These are phyloP conservation scores for Silurus lanzhouensis DNA, from an alignment of 2,797 vertebrate genomes.

Conservation along the genomic window DNA sequence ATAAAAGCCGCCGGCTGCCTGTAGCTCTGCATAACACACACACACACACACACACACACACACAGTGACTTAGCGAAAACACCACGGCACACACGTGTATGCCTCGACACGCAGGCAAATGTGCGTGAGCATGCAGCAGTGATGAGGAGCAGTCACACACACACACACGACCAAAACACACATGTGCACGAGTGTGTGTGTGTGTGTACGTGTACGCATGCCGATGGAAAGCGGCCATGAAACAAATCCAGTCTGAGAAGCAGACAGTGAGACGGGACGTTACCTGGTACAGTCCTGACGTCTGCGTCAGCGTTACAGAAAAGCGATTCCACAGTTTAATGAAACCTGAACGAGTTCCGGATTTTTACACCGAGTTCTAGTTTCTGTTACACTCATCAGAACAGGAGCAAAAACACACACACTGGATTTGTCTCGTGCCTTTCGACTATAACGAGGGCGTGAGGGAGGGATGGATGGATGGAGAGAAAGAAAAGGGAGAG, in stretches of 20 bases:
- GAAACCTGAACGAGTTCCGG: too few relatives aligned
- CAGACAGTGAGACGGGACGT: conserved; percentile 64
- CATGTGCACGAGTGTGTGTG: background rate
- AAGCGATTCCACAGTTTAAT: conserved; percentile 75
- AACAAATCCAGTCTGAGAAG: conserved; percentile 83
- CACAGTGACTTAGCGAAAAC: conserved; percentile 10
- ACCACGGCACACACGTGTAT: background rate
- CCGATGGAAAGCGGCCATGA: conserved; percentile 74
- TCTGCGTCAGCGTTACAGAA: conserved; percentile 73
- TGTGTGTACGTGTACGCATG: conserved; percentile 52
- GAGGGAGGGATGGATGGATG: background rate
- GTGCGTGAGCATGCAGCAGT: conserved; percentile 14
- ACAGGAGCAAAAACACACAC: conserved; percentile 31
- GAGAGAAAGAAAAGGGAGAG: conserved; percentile 25
- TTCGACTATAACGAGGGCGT: conserved; percentile 64
- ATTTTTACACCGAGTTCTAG: background rate
- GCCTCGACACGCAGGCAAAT: background rate
- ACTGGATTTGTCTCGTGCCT: conserved; percentile 87
- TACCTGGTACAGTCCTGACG: conserved; percentile 85
- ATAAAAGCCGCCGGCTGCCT: conserved; percentile 98
- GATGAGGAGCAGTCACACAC: too few relatives aligned
- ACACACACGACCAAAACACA: conserved; percentile 7
- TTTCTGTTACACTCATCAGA: conserved; percentile 25
- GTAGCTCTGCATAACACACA: conserved; percentile 83
- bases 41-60: conserved; percentile 34